These are phyloP conservation scores for Sinopyrophorus schimmeli DNA, from an alignment of 2,888 invertebrate species.

Conservation along the genomic window DNA sequence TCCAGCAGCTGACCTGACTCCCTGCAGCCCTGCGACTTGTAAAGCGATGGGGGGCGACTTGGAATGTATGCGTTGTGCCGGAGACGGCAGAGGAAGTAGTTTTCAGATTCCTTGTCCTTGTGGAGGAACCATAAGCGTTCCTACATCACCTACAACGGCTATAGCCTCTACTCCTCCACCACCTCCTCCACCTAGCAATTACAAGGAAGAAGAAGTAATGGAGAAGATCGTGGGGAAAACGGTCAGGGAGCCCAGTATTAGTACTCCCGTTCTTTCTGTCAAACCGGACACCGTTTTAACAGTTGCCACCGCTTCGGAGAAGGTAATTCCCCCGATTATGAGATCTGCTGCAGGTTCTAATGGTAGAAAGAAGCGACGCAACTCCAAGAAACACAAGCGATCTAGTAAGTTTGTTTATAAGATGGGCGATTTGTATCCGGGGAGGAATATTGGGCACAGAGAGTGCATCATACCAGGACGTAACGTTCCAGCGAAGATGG, in stretches of 20 bases:
- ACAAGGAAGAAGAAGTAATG: conserved; percentile 11
- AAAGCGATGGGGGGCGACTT: not conserved
- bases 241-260: too few relatives aligned
- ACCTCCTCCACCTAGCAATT: not conserved
- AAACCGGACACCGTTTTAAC: not conserved
- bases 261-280: conserved; percentile 8
- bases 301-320: conserved; percentile 4
- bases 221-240: not conserved
- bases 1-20: not conserved
- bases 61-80: not conserved
- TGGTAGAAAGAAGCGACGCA: not conserved
- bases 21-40: not conserved
- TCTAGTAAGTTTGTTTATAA: conserved; percentile 59
- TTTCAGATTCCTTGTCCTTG: not conserved
- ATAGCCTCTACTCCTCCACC: too few relatives aligned
- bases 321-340: not conserved
- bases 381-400: conserved; percentile 38
- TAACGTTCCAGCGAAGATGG: conserved; percentile 66
- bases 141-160: too few relatives aligned
- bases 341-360: not conserved
- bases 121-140: not conserved
- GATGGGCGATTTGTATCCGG: conserved; percentile 61
- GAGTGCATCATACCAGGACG: conserved; percentile 58
- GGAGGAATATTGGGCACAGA: conserved; percentile 61
- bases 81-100: not conserved